Evolutionary conservation across 2,888 invertebrate species (phyloP), one percentile per base, ranked within the genome.

Genomic region (Drosophila subsilvestris): DNA sequence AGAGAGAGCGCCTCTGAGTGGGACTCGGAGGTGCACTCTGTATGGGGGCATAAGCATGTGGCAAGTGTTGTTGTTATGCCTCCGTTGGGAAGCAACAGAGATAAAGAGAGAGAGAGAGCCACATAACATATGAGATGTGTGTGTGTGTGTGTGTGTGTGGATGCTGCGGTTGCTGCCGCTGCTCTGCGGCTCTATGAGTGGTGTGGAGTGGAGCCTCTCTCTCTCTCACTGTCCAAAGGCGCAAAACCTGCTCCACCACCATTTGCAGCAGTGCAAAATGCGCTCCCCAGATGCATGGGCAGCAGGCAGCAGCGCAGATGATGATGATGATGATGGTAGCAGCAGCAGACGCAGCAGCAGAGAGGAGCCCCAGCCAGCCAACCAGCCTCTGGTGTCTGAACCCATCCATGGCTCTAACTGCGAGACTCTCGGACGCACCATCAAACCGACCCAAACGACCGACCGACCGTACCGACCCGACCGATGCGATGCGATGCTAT

Each of bases 231-330:
- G 68, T 76, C 72, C 71, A 74, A 78, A 79, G 78, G 68, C 72
- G 50, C 66, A 88, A 83, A 79, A 86, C 81, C 88, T 80, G 85
- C 83, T 85, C 76, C 85, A 85, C 85, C 89, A 89, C 80, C 82
- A 88, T 82, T 84, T 83, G 79, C 86, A 85, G 80, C 75, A 37
- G 63, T 83, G 79, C 85, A 86, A 70, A 73, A 59, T 58, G 74
- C 69, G 66, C 66, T 66, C 56, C 66, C 66, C 56, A 66, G 56
- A 29, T 66, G 49, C 69, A 29, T 63, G 49, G 67, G 59, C 72
- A 70, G 72, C 71, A 63, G 67, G 59, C 72, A 70, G 72, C 71
- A 63, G 74, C 22, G 22, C 22, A 25, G 25, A 25, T 25, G 25
- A 25, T 25, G 25, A 25, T 22, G 76, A 57, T 57, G 48, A 20